These are phyloP conservation scores for Drosophila niveifrons DNA, from an alignment of 2,888 invertebrate species.

Conservation along the genomic window DNA sequence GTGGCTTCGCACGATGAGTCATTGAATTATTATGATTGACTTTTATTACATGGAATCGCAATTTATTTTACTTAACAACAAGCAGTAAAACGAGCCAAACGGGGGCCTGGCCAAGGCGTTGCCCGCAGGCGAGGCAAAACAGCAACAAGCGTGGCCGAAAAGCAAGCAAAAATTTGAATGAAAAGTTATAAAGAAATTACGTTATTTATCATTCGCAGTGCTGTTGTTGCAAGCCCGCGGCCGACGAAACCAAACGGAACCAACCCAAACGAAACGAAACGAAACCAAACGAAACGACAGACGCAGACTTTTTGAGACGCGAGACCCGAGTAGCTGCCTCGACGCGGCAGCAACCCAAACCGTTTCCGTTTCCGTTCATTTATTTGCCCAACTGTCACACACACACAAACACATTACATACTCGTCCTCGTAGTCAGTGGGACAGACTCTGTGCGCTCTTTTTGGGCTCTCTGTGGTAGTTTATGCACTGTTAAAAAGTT, in stretches of 20 bases:
- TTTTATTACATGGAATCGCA: constrained; percentile 80
- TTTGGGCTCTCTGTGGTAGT: constrained; percentile 52
- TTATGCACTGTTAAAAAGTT: constrained; percentile 73
- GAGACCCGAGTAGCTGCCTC: not conserved
- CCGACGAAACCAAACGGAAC: constrained; percentile 17
- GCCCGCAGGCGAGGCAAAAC: constrained; percentile 14
- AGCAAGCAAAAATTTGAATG: constrained; percentile 72
- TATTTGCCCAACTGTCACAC: constrained; percentile 74
- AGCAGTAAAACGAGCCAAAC: constrained; percentile 41
- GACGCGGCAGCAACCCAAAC: constrained; percentile 62
- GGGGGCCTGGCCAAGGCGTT: constrained; percentile 2
- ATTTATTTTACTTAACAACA: constrained; percentile 81
- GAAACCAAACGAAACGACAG: constrained; percentile 18
- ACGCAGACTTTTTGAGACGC: not conserved
- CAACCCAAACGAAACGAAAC: constrained; percentile 15
- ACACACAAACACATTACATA: constrained; percentile 23
- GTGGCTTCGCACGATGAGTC: constrained; percentile 58
- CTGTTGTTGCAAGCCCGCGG: constrained; percentile 50
- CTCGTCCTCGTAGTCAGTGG: too few species aligned
- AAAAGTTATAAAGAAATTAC: constrained; percentile 80
- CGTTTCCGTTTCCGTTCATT: constrained; percentile 79
- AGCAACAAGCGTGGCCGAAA: constrained; percentile 54
- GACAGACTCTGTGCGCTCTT: constrained; percentile 11
- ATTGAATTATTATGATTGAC: constrained; percentile 82
- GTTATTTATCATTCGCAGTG: constrained; percentile 76